Percentiles rank a stretch among this genome's conserved stretches.
These are phyloP conservation scores for Trinorchestia longiramus DNA, from an alignment of 1,140 invertebrate genomes.

Conservation along the genomic window DNA sequence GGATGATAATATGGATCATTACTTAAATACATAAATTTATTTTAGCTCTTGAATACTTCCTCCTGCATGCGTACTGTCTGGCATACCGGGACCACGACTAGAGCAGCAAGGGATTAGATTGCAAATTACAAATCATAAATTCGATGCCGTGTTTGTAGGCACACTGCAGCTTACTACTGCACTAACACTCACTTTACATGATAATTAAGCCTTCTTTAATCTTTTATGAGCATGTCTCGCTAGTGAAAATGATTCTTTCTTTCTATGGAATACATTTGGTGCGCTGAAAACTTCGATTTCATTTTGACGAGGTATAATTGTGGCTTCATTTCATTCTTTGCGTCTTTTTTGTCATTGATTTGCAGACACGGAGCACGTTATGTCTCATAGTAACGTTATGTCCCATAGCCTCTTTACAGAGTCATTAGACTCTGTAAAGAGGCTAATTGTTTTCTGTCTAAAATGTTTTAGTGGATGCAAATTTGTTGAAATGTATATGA, in stretches of 20 bases:
- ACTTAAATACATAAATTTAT: too few species aligned
- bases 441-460: neutral
- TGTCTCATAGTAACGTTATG: neutral
- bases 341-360: neutral
- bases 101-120: too few species aligned
- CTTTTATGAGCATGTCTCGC: neutral
- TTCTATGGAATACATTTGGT: neutral
- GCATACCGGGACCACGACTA: too few species aligned
- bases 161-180: too few species aligned
- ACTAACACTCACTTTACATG: too few species aligned
- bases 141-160: too few species aligned
- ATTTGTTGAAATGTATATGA: too few species aligned
- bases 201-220: neutral
- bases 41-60: too few species aligned
- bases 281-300: neutral
- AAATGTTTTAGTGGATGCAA: too few species aligned
- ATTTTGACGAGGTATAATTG: neutral
- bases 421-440: neutral
- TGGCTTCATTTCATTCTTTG: neutral
- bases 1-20: neutral
- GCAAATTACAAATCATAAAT: too few species aligned
- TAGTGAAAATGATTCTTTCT: neutral
- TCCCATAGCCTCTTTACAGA: too few species aligned
- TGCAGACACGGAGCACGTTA: neutral
- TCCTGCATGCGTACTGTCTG: too few species aligned